Base-by-base conservation (phyloP, 2,797 vertebrate species). In the Pterois miles region DNA sequence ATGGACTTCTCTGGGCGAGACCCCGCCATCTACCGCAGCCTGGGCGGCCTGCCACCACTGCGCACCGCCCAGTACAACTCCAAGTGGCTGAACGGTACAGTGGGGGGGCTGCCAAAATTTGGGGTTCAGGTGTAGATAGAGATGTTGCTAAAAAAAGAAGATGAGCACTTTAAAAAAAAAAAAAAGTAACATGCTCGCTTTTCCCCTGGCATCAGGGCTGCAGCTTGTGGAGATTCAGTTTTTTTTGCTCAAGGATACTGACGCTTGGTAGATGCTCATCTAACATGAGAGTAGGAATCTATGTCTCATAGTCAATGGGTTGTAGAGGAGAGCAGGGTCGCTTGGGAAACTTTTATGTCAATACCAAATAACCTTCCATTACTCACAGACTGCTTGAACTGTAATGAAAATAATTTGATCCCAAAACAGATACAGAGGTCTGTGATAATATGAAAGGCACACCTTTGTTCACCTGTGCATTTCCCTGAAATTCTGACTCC, bases 21-120 rank as follows among this genome's bases (percentile, higher is more conserved):
- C 91, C 98, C 98, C 0, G 98, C 98, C 70, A 99, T 99, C 84
- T 99, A 99, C 92, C 96, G 98, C 58, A 99, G 98, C 68, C 94
- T 99, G 76, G 98, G 98, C 2, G 82, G 95, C 3, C 92, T 99
- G 65, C 98, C 98, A 4, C 98, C 98, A 0, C 96, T 99, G 16
- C 97, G 98, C 74, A 99, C 98, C 0, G 98, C 97, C 1, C 98
- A 99, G 86, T 99, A 99, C 95, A 99, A 99, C 95, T 99, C 98
- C 78, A 99, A 99, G 80, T 99, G 98, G 98, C 96, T 99, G 63
- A 99, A 99, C 16, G 98, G 98, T 99, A 93, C 0, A 48, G 46
- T 48, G 10, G 6, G 65, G 65, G 27, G 33, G 22, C 27, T 57
- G 48, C 43, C 71, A 52, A 69, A 48, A 27, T 63, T 25, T 43